phyloP scores from a whole-genome alignment of 2,888 invertebrate species.

The Aphelenchoides bicaudatus region DNA sequence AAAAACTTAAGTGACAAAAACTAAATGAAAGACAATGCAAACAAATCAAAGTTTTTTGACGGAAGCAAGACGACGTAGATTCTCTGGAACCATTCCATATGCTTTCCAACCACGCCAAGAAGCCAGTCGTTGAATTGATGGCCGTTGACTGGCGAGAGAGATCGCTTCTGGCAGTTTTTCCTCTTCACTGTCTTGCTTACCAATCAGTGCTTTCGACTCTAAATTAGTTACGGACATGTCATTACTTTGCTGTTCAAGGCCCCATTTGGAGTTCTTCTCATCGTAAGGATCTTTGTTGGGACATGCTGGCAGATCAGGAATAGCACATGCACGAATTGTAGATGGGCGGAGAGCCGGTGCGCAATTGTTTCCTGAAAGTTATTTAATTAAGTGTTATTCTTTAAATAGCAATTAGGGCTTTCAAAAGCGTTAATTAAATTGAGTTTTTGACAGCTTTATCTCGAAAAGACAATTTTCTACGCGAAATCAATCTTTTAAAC shows the following conservation, averaged over 20 bases:
- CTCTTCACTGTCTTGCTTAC: neutral
- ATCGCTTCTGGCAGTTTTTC: neutral
- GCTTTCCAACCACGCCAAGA: constrained; percentile 38
- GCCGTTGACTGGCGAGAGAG: constrained; percentile 10
- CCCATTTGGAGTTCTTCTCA: neutral
- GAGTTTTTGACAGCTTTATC: too few relatives aligned
- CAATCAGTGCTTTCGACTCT: constrained; percentile 5
- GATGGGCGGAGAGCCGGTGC: constrained; percentile 44
- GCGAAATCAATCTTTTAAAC: too few relatives aligned
- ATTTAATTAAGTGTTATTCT: too few relatives aligned
- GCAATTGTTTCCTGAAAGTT: too few relatives aligned
- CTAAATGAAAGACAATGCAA: constrained; percentile 13
- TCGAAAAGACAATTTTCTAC: too few relatives aligned
- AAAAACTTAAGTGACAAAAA: constrained; percentile 17
- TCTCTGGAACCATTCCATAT: constrained; percentile 25
- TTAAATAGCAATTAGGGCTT: too few relatives aligned
- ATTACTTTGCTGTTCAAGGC: constrained; percentile 26
- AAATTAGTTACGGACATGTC: neutral
- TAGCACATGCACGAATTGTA: constrained; percentile 47
- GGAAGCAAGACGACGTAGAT: constrained; percentile 11
- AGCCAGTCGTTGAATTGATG: too few relatives aligned
- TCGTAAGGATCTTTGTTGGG: too few relatives aligned
- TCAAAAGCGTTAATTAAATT: too few relatives aligned
- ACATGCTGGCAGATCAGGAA: constrained; percentile 26
- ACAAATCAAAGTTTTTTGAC: constrained; percentile 19